Base-by-base conservation (phyloP, 1,140 invertebrate genomes). In the Drosophila repleta region DNA sequence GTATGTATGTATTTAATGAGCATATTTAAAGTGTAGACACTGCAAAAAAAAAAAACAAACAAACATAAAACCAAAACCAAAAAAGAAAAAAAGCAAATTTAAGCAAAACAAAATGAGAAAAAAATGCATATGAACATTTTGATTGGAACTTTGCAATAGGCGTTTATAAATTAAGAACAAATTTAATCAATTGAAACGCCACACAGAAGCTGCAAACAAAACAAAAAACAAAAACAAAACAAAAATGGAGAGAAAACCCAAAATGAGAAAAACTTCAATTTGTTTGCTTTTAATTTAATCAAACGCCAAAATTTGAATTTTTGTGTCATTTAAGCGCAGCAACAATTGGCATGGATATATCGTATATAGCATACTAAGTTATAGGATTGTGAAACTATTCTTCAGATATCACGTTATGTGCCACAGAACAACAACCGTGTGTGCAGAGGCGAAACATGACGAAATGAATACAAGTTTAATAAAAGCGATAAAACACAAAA, bases 381-480 rank as follows among this genome's bases (percentile, higher is more conserved):
- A 71, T 66, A 71, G 53, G 53, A 71, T 56, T 63, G 49, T 63
- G 35, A 43, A 63, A 63, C 37, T 63, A 41, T 53, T 65, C 62
- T 45, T 58, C 62, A 71, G 53, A 66, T 58, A 66, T 39, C 45
- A 35, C 39, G 61, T 63, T 56, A 70, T 70, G 67, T 64, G 45
- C 53, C 66, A 61, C 62, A 76, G 67, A 62, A 45, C 24, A 62
- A 45, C 24, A 53, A 51, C 39, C 58, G 48, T 43, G n/a, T 43
- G n/a, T 63, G 46, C 67, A 61, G 63, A 87, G 61, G 74, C 78
- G 75, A 87, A 81, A 78, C 81, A 87, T 81, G 81, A 87, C 81
- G 81, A 87, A 57, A 87, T 87, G 70, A 85, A 87, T 85, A 85
- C 55, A 87, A 85, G 81, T 87, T 85, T 87, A 85, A 85, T 85